Evolutionary conservation across 35 echinoderm and acorn worm genomes (phyloP).

Genomic region (Lytechinus variegatus): DNA sequence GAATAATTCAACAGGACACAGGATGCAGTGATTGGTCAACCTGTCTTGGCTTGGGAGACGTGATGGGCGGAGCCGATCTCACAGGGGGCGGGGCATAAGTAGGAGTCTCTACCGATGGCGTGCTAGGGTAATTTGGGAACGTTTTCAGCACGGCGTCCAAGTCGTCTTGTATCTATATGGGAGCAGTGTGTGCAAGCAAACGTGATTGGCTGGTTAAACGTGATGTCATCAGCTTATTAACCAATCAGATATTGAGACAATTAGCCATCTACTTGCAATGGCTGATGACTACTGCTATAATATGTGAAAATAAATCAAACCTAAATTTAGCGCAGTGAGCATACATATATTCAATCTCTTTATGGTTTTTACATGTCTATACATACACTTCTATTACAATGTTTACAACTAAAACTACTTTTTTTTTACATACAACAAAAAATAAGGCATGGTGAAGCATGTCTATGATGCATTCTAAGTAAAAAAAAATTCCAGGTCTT

Average conservation of each 20-base stretch:
- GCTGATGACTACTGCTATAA: background rate
- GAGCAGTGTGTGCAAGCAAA: constrained; percentile 25
- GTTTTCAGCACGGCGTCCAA: constrained; percentile 43
- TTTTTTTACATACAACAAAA: background rate
- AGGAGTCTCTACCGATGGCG: constrained; percentile 17
- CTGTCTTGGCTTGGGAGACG: constrained; percentile 34
- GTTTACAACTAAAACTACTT: background rate
- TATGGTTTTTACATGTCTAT: background rate
- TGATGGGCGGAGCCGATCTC: background rate
- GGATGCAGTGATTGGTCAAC: constrained; percentile 41
- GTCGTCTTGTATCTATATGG: constrained; percentile 27
- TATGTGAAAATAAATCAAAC: background rate
- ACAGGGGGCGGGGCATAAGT: constrained; percentile 38
- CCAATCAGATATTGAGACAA: background rate
- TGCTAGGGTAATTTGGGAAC: constrained; percentile 36
- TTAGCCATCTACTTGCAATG: background rate
- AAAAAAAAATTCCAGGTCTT: too few relatives aligned
- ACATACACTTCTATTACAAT: background rate
- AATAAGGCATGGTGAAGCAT: background rate
- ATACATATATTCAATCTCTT: background rate
- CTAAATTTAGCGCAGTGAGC: background rate
- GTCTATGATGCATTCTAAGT: too few relatives aligned
- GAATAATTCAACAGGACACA: constrained; percentile 29
- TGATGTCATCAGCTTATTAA: background rate
- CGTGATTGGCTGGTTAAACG: constrained; percentile 35